These are phyloP conservation scores for Sebastes kiyomatsui DNA, from an alignment of 2,797 vertebrate genomes.

Conservation along the genomic window DNA sequence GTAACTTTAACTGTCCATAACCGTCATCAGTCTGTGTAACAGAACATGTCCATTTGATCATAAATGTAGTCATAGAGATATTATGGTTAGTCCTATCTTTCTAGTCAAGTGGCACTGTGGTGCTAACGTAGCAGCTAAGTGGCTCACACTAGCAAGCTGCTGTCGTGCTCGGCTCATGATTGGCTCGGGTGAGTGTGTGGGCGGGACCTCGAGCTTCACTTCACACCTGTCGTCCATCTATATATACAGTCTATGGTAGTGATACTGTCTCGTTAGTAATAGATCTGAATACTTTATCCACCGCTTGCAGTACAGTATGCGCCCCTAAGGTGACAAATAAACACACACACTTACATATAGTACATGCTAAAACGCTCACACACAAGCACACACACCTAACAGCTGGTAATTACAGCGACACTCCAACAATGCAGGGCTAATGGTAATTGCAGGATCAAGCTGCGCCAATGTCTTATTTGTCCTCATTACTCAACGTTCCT, in stretches of 20 bases:
- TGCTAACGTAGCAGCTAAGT: not conserved
- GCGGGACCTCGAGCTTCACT: not conserved
- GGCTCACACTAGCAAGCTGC: too few relatives aligned
- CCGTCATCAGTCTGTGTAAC: not conserved
- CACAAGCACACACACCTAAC: conserved; percentile 35
- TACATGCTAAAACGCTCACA: conserved; percentile 15
- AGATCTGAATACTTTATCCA: not conserved
- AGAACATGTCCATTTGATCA: not conserved
- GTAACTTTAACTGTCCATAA: not conserved
- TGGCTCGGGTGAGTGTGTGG: not conserved
- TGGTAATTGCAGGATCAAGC: conserved; percentile 73
- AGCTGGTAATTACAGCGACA: conserved; percentile 59
- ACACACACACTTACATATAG: conserved; percentile 19
- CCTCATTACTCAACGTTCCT: conserved; percentile 53
- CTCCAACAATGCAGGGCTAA: conserved; percentile 68
- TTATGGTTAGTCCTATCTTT: not conserved
- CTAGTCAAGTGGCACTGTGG: not conserved
- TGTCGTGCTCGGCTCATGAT: not conserved
- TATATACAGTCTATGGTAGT: not conserved
- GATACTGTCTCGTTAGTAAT: not conserved
- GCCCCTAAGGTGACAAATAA: not conserved
- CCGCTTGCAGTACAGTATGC: not conserved
- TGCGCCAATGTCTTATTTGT: conserved; percentile 61
- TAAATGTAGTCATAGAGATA: not conserved
- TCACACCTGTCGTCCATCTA: not conserved